Percentiles rank a stretch among this genome's conserved stretches.
phyloP scores from a whole-genome alignment of 1,140 invertebrate species.

The Drosophila murphyi region DNA sequence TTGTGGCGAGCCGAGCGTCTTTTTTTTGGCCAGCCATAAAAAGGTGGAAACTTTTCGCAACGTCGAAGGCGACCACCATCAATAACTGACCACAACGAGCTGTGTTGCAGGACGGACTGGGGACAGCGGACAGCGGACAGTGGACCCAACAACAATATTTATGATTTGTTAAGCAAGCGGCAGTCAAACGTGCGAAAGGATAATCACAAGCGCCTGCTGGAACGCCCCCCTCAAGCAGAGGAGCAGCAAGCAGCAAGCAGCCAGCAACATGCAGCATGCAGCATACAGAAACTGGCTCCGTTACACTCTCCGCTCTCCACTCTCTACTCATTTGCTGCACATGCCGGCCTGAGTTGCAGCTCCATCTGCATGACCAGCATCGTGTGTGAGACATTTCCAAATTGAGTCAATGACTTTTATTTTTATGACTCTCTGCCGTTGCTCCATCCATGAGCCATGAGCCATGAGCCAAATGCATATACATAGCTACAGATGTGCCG shows the following conservation, averaged over 20 bases:
- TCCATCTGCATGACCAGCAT: slow-evolving; percentile 29
- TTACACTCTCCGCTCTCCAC: background rate
- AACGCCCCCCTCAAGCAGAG: slow-evolving; percentile 56
- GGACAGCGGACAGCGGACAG: slow-evolving; percentile 9
- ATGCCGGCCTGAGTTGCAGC: background rate
- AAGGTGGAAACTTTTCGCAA: slow-evolving; percentile 64
- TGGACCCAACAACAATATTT: slow-evolving; percentile 63
- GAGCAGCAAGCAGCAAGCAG: slow-evolving; percentile 11
- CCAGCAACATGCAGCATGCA: background rate
- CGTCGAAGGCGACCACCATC: slow-evolving; percentile 69
- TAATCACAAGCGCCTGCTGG: slow-evolving; percentile 80
- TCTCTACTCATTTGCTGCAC: no score
- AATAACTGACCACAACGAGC: slow-evolving; percentile 69
- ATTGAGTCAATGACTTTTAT: slow-evolving; percentile 83
- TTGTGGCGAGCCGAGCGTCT: slow-evolving; percentile 41
- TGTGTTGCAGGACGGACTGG: slow-evolving; percentile 15
- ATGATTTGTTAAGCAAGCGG: slow-evolving; percentile 80
- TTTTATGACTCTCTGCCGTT: slow-evolving; percentile 58
- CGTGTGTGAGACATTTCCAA: slow-evolving; percentile 82
- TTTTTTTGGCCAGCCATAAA: slow-evolving; percentile 53
- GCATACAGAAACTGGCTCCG: slow-evolving; percentile 29
- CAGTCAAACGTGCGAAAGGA: slow-evolving; percentile 80
- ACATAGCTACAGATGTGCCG: slow-evolving; percentile 12
- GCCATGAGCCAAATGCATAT: background rate
- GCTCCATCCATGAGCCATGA: slow-evolving; percentile 4